Evolutionary conservation across 2,888 invertebrate species (phyloP).

Genomic region (Nineta flava): DNA sequence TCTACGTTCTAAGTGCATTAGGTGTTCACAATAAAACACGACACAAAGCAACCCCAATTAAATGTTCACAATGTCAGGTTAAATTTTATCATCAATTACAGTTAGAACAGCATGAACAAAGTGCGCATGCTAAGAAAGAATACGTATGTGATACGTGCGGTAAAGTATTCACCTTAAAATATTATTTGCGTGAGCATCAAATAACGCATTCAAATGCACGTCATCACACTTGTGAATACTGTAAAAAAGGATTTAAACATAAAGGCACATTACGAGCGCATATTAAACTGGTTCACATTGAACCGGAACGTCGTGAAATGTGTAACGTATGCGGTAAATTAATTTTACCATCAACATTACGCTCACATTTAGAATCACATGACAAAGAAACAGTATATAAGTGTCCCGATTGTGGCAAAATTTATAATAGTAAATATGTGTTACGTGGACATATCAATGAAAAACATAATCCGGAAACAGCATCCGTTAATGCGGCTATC

Average conservation of each 20-base stretch:
- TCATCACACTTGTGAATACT: background rate
- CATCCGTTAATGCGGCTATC: background rate
- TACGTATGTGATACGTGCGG: background rate
- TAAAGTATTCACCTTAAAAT: background rate
- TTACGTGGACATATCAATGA: background rate
- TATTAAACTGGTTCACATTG: background rate
- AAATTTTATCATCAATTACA: background rate
- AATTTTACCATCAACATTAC: background rate
- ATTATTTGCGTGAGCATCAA: background rate
- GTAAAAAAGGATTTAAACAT: background rate
- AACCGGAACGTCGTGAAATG: background rate
- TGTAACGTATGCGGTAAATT: background rate
- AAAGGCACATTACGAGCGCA: background rate
- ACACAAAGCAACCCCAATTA: background rate
- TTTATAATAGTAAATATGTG: background rate
- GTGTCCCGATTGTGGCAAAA: background rate
- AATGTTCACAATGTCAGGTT: background rate
- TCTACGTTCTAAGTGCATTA: background rate
- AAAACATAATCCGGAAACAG: background rate
- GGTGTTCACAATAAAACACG: background rate
- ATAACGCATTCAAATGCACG: background rate
- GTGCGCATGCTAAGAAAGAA: background rate
- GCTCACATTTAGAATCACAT: background rate
- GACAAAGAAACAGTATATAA: background rate
- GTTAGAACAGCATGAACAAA: background rate